phyloP scores from a whole-genome alignment of 1,140 invertebrate genomes.

The Neuroterus valhalla region DNA sequence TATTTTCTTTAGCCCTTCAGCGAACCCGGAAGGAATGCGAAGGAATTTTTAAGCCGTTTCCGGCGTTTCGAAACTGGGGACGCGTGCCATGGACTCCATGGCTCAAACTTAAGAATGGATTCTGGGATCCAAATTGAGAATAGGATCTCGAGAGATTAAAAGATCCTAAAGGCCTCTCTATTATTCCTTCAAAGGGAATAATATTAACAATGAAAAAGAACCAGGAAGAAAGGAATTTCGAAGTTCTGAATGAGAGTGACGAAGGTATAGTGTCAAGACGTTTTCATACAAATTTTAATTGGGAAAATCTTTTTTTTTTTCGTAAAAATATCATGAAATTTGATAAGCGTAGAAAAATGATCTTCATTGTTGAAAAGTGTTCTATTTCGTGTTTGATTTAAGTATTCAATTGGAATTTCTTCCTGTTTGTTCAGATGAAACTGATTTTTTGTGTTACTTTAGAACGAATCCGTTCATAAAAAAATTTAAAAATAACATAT shows the following conservation, averaged over 20 bases:
- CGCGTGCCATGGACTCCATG: conserved; percentile 32
- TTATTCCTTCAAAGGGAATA: conserved; percentile 10
- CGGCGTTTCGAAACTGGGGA: conserved; percentile 14
- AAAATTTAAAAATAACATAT: no score
- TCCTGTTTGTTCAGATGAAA: no score
- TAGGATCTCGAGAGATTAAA: conserved; percentile 40
- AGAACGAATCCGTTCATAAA: no score
- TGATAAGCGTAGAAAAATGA: no score
- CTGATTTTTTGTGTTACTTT: no score
- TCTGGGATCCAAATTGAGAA: conserved; percentile 19
- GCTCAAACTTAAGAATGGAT: conserved; percentile 9
- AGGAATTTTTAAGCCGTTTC: conserved; percentile 33
- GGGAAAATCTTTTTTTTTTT: no score
- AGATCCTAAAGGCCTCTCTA: conserved; percentile 7
- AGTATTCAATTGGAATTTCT: no score
- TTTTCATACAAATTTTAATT: no score
- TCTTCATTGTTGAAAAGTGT: no score
- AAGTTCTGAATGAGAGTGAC: background rate
- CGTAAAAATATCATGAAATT: no score
- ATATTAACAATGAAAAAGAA: background rate
- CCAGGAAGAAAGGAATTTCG: background rate
- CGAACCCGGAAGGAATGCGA: conserved; percentile 17
- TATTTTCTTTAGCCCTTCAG: conserved; percentile 33
- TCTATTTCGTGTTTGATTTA: no score
- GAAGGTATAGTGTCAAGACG: background rate